Base-by-base conservation (phyloP, 2,797 vertebrate genomes). In the Bradypodion ventrale region DNA sequence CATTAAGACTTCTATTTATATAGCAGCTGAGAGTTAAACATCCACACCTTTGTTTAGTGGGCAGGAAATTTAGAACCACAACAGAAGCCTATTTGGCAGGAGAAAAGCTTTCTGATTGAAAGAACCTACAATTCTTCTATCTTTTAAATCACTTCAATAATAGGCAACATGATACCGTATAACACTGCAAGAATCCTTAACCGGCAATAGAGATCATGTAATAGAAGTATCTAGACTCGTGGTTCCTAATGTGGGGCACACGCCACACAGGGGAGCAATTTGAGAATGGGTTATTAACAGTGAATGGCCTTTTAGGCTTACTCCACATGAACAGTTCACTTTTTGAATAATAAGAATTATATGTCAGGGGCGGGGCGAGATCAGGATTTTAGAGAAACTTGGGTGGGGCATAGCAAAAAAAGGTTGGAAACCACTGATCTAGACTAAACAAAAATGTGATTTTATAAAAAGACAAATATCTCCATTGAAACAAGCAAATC, bases 1-100 rank as follows among this genome's bases (percentile, higher is more conserved):
- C 59, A 77, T 84, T 70, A 92, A 83, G 32, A 69, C 29, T 86
- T 88, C 76, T 86, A 42, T 88, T 88, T 89, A 27, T 78, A 62
- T 46, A 83, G 78, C 13, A 82, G 63, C 70, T 72, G 70, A 74
- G 5, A 82, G 65, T 44, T 75, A 91, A 90, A 91, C 87, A 92
- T 42, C 83, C 80, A 76, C n/a, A 84, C 25, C 35, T 85, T 90
- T 86, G n/a, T 87, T 87, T 82, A 16, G 40, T 59, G 87, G 85
- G 80, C 35, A 85, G 8, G 76, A 56, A 66, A 46, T 86, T 85
- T 60, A 60, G 84, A 78, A 82, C 1, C 73, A 74, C 44, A 74
- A 9, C 25, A 9, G 27, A 63, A 78, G 37, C 35, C 19, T 65
- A 40, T 44, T 35, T 66, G 35, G 1, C 23, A 35, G 25, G 70